Evolutionary conservation across 2,888 invertebrate species (phyloP).

Genomic region (Andrena chrysosceles): DNA sequence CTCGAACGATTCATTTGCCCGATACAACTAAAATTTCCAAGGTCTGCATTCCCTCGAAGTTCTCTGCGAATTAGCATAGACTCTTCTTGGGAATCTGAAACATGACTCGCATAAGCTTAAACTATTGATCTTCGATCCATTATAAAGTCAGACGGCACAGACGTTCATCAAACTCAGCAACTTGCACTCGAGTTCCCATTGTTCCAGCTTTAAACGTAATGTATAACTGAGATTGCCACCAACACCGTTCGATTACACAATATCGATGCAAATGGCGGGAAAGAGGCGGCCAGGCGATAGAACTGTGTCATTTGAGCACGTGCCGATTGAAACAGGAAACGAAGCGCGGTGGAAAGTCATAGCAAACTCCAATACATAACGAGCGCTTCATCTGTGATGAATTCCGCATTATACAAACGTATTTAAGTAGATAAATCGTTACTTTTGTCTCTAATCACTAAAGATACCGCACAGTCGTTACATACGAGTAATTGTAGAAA

Average conservation of each 20-base stretch:
- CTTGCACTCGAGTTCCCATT: no score
- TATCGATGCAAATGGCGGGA: not conserved
- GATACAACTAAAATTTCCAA: no score
- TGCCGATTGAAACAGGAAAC: slow-evolving; percentile 8
- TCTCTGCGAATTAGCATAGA: no score
- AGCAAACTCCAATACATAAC: not conserved
- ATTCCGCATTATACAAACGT: not conserved
- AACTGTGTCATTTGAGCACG: not conserved
- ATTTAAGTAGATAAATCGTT: not conserved
- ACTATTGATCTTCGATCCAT: not conserved
- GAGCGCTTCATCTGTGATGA: not conserved
- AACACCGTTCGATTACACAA: slow-evolving; percentile 12
- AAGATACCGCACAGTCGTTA: no score
- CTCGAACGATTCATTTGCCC: no score
- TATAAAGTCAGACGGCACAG: no score
- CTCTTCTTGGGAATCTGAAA: no score
- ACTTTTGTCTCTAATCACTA: no score
- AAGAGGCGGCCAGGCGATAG: not conserved
- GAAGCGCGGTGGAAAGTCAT: slow-evolving; percentile 1
- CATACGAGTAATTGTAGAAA: not conserved
- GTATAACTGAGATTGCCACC: not conserved
- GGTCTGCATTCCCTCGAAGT: no score
- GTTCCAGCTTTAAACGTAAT: not conserved
- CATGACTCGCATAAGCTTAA: no score
- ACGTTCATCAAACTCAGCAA: no score